Evolutionary conservation across 2,888 invertebrate genomes (phyloP), one percentile per base, ranked within the genome.

Genomic region (Epirrita christyi): DNA sequence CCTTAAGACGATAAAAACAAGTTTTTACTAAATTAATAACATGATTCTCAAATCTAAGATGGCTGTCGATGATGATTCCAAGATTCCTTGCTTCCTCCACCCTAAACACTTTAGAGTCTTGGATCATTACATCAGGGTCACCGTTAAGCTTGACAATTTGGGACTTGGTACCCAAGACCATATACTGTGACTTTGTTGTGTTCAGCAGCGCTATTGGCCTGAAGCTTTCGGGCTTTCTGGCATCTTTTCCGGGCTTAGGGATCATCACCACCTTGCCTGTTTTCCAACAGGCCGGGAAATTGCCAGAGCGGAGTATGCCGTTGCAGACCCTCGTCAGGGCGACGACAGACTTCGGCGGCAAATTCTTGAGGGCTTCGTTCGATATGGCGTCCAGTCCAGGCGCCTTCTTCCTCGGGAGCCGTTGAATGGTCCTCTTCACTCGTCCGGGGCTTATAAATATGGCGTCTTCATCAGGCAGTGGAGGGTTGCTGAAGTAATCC

Each of bases 211-310:
- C 45, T n/a, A 69, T 71, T 0, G 67, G 68, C 0, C 67, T 52
- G 47, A 68, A 66, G 40, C 59, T 63, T 1, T 34, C 55, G 0
- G 67, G 61, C 9, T 40, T 50, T 9, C 36, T 43, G 15, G 44
- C 27, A 10, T 68, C 52, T 29, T 65, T 67, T 10, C 68, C 68
- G 11, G 63, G 64, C 28, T 70, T 70, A 0, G 63, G 67, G 1
- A 66, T 37, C 55, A 59, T 54, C 32, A 66, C 60, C 7, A 68
- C 64, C 15, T 51, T 48, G 3, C 58, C 58, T 6, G 3, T 15
- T 11, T 56, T 59, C 55, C 59, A 59, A 9, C 8, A 2, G 0
- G 10, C 45, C 0, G 70, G 68, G 41, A 60, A 66, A 55, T 69
- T 66, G 4, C 66, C 64, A 6, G 59, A 54, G n/a, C 69, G 54